Percentiles rank a stretch among this genome's conserved stretches.
These are phyloP conservation scores for Limnephilus marmoratus DNA, from an alignment of 2,888 invertebrate genomes.

Conservation along the genomic window DNA sequence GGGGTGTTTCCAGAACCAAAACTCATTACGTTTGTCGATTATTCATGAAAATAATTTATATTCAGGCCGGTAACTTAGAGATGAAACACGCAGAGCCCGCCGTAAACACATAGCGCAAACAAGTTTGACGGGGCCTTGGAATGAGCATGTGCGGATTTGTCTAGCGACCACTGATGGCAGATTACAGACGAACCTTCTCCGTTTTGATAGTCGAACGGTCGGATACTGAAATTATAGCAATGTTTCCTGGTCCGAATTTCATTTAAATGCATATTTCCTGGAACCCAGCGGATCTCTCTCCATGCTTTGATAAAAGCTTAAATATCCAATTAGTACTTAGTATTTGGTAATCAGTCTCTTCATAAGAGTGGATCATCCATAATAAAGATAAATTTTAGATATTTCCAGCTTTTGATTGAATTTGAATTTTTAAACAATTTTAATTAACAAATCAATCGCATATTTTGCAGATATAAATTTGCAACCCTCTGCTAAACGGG, in stretches of 20 bases:
- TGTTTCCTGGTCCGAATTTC: background rate
- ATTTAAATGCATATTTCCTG: background rate
- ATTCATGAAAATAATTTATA: slow-evolving; percentile 67
- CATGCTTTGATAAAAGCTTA: background rate
- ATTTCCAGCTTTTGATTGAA: background rate
- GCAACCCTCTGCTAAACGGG: background rate
- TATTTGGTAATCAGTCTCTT: background rate
- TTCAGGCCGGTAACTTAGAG: slow-evolving; percentile 66
- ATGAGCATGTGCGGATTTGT: slow-evolving; percentile 57
- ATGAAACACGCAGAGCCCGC: slow-evolving; percentile 63
- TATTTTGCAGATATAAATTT: background rate
- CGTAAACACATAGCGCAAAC: slow-evolving; percentile 62
- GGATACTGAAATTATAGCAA: background rate
- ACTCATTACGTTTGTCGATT: slow-evolving; percentile 67
- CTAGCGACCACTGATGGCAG: slow-evolving; percentile 44
- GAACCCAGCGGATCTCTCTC: background rate
- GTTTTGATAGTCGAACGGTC: background rate
- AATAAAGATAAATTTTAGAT: background rate
- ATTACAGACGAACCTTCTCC: slow-evolving; percentile 18
- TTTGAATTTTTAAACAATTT: too few species aligned
- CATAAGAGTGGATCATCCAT: background rate
- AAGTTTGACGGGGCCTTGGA: slow-evolving; percentile 59
- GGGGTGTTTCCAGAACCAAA: slow-evolving; percentile 64
- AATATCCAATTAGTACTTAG: background rate
- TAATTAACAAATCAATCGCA: background rate